Evolutionary conservation across 2,888 invertebrate genomes (phyloP).

Genomic region (Electrophaes corylata): DNA sequence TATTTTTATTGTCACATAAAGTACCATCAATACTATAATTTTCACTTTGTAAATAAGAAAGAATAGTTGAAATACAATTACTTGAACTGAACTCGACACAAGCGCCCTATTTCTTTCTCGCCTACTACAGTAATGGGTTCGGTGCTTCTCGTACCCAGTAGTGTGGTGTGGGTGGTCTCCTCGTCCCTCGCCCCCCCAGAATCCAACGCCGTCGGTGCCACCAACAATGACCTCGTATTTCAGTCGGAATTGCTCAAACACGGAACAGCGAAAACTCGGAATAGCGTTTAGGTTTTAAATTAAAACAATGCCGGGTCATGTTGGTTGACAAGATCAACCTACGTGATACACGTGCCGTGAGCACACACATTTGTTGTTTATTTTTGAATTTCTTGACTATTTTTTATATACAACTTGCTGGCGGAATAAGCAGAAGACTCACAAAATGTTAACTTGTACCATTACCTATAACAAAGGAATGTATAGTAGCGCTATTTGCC

Average conservation of each 20-base stretch:
- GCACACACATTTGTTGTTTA: constrained; percentile 7
- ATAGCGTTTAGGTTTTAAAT: constrained; percentile 64
- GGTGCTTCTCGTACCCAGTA: constrained; percentile 58
- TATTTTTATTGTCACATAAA: constrained; percentile 2
- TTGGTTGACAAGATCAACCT: constrained; percentile 35
- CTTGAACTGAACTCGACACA: constrained; percentile 77
- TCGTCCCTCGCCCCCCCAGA: constrained; percentile 50
- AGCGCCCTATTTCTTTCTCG: constrained; percentile 80
- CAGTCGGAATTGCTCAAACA: constrained; percentile 82
- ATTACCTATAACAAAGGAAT: too few species aligned
- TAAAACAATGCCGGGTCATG: constrained; percentile 40
- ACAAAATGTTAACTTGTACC: too few species aligned
- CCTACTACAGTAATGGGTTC: constrained; percentile 78
- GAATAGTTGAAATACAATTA: constrained; percentile 79
- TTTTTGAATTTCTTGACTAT: background rate
- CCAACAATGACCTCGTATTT: constrained; percentile 84
- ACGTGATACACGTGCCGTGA: constrained; percentile 20
- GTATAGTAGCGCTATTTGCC: too few species aligned
- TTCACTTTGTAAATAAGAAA: constrained; percentile 49
- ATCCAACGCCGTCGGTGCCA: constrained; percentile 76
- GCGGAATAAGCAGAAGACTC: too few species aligned
- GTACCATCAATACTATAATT: constrained; percentile 30
- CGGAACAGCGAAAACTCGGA: constrained; percentile 77
- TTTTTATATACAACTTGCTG: too few species aligned
- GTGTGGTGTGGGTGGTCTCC: constrained; percentile 46